Evolutionary conservation across 1,140 invertebrate genomes (phyloP), one percentile per base, ranked within the genome.

Genomic region (Drosophila triauraria): DNA sequence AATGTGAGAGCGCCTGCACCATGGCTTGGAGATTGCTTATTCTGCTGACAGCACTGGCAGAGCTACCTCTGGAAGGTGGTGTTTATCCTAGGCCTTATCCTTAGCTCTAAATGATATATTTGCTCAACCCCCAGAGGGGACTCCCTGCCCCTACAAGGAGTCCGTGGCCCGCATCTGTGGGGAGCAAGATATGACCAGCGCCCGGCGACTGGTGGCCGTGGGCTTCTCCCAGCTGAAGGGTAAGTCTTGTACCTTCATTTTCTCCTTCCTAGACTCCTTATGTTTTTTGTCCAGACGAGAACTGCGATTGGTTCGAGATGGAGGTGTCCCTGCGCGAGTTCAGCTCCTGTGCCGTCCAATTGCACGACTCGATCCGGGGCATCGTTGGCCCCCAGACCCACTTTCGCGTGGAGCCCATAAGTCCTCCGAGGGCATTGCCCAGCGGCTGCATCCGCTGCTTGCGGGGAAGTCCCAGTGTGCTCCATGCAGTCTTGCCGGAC

Each of bases 401-500:
- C 40, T 23, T 64, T 1, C 82, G 68, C 2, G 17, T 61, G 9
- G 0, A 0, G 1, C 51, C 79, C 9, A 4, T 20, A 2, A 15
- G 25, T 2, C 5, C 1, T 1, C n/a, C 2, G 5, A 0, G 0
- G 3, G 0, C 5, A 0, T 0, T 1, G 3, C 5, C 12, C 8
- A n/a, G 35, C 2, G 7, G 0, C 8, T 82, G 80, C 15, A 1
- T 6, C 0, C 46, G 44, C 0, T 82, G 80, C 38, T 13, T 77
- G 3, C 65, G 47, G 13, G 74, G 50, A 20, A 77, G 53, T 38
- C 25, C 59, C 4, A 76, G 70, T 67, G 71, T 76, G 0, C 70
- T 82, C 0, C 64, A 82, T 42, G 44, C 65, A 2, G 12, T 58
- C 7, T 58, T 23, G 3, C 0, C 7, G 0, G 48, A 79, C 35